Conservation (phyloP, 2,888 invertebrate genomes). For the Lasioglossum zephyrum region DNA sequence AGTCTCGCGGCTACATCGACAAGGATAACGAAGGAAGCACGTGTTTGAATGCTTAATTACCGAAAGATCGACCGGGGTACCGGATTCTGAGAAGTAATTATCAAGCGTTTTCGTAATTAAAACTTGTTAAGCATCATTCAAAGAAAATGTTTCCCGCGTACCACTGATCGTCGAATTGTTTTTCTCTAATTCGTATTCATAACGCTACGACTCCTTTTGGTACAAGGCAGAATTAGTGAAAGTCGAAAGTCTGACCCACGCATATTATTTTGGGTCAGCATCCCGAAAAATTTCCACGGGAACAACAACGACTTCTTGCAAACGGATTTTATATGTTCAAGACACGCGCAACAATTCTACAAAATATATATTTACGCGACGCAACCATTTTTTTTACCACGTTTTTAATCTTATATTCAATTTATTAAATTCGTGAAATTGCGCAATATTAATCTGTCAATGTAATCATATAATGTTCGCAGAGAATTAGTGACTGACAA, state of each 20-base stretch:
- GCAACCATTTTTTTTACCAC: neutral
- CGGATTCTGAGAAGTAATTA: conserved; percentile 30
- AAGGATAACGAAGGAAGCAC: neutral
- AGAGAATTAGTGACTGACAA: neutral
- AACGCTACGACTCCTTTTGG: neutral
- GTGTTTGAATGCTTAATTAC: conserved; percentile 1
- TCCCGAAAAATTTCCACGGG: neutral
- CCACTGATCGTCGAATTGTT: neutral
- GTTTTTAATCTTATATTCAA: neutral
- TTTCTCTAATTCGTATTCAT: neutral
- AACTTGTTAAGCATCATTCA: conserved; percentile 8
- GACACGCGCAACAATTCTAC: neutral
- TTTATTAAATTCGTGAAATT: neutral
- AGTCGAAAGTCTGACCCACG: neutral
- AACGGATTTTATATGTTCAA: neutral
- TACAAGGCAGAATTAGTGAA: neutral
- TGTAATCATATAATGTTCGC: neutral
- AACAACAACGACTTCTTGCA: neutral
- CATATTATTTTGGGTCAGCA: neutral
- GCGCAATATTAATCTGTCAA: neutral
- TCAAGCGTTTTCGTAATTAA: conserved; percentile 21
- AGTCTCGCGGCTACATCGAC: neutral
- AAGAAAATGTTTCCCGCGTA: conserved; percentile 1
- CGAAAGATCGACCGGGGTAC: conserved; percentile 19
- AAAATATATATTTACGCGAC: too few species aligned